Base-by-base conservation (phyloP, 92 coral and sea anemone genomes). In the Phenganax marumi region DNA sequence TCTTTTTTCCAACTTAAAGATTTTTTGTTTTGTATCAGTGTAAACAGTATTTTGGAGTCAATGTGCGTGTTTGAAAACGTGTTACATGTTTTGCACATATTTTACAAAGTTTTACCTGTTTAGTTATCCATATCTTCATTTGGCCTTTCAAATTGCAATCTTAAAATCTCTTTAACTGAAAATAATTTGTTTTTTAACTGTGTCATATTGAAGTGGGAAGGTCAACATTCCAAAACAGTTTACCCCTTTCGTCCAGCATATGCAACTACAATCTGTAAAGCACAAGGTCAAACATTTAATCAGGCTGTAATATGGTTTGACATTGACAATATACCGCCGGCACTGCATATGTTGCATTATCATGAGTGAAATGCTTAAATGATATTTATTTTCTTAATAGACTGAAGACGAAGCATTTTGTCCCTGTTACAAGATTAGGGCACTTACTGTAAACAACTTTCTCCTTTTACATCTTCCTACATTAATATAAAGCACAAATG, bases 181-280 rank as follows among this genome's bases (percentile, higher is more conserved):
- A n/a, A n/a, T n/a, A n/a, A n/a, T n/a, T n/a, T 60, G 10, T 12
- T 60, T 7, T n/a, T 33, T 60, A 33, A 17, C 4, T 8, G 66
- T 6, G 3, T 8, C 22, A 60, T n/a, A 3, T 2, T 56, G 62
- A 56, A 56, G 18, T n/a, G n/a, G n/a, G 3, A 56, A 56, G 18
- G 18, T 56, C 8, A 56, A 8, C 13, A 56, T 7, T 7, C 13
- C 18, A 56, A 7, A 7, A 3, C 62, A 3, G 62, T 56, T 56
- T 56, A 56, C 18, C 62, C 62, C 5, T 7, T 56, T 8, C 4
- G 6, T 7, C 6, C 10, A 3, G 62, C 8, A 12, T 50, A 12
- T 77, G 16, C 71, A 56, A 13, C 84, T 61, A 4, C 83, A 76
- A 9, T 87, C 60, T 87, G 87, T 22, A 87, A 87, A 62, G 78